Base-by-base conservation (phyloP, 1,140 invertebrate species). In the Drosophila truncata region DNA sequence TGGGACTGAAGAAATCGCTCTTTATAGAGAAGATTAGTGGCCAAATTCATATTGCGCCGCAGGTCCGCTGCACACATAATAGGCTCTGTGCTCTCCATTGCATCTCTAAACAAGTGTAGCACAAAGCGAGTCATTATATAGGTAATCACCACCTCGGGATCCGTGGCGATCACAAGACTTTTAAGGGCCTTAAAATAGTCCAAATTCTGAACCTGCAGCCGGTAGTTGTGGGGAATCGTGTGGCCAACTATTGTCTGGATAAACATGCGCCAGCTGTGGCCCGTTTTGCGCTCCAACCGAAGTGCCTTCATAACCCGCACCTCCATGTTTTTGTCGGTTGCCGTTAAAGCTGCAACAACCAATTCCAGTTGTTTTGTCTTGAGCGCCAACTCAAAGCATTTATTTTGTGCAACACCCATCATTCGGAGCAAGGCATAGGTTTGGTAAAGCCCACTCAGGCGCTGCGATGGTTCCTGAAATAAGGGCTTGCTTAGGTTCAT, bases 81-180 rank as follows among this genome's bases (percentile, higher is more conserved):
- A 18, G 55, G 27, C 3, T 61, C 46, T 6, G 23, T 16, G 23
- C 49, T 54, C 0, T 49, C 61, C 52, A 78, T 76, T 0, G 42
- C 44, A 9, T 91, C 69, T 0, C 55, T 18, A 9, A 50, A 31
- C 10, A 91, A 4, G 31, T 92, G 39, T 2, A 47, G 20, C 2
- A 72, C 49, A 10, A 91, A 90, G 3, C 72, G 76, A 6, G 82
- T n/a, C 91, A 92, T 91, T 18, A 92, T 65, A 18, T 92, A 92
- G 35, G 27, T 80, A n/a, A 63, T 80, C 5, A 92, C 31, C 8
- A 78, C 37, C 16, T 78, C 60, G 10, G 42, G 20, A 10, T 83
- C 72, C 11, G 37, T 25, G 9, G 35, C 13, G 2, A 73, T 41
- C 5, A 92, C n/a, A 1, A 92, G 25, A 1, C 25, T 18, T 0